A percentile compares a stretch with the other conserved stretches of the same genome.
phyloP scores from a whole-genome alignment of 2,113 vertebrate genomes.

The Mus musculus region DNA sequence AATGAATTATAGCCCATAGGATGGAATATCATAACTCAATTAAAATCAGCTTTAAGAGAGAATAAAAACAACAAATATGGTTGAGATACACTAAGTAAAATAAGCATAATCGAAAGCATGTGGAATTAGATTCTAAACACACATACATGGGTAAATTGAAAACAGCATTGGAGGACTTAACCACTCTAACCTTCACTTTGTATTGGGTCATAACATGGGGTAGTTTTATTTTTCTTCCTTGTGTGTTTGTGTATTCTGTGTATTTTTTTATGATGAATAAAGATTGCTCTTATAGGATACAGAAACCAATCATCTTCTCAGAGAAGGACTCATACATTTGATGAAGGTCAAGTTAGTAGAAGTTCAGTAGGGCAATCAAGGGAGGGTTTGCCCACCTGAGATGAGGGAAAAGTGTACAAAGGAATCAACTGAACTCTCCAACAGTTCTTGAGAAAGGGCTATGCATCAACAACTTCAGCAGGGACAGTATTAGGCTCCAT shows the following conservation, averaged over 20 bases:
- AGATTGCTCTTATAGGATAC: constrained; percentile 30
- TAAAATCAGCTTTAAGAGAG: constrained; percentile 32
- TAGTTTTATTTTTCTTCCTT: constrained; percentile 34
- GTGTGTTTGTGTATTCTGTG: background rate
- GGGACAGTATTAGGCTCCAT: background rate
- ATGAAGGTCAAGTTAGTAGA: constrained; percentile 1
- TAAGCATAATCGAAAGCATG: background rate
- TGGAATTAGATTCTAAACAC: background rate
- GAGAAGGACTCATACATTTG: background rate
- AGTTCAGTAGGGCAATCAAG: background rate
- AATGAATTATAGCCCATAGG: constrained; percentile 8
- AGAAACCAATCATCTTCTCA: background rate
- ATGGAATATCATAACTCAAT: constrained; percentile 21
- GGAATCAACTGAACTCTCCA: background rate
- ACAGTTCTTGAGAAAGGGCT: constrained; percentile 2
- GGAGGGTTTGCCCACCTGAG: background rate
- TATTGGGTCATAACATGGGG: background rate
- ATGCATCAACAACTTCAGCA: background rate
- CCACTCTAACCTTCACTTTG: background rate
- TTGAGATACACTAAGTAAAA: constrained; percentile 33
- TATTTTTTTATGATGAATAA: background rate
- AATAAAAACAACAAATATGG: constrained; percentile 33
- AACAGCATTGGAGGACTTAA: background rate
- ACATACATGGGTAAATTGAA: background rate
- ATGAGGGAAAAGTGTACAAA: background rate